Evolutionary conservation across 2,113 vertebrate genomes (phyloP), one percentile per base, ranked within the genome.

Genomic region (Melierax canorus): DNA sequence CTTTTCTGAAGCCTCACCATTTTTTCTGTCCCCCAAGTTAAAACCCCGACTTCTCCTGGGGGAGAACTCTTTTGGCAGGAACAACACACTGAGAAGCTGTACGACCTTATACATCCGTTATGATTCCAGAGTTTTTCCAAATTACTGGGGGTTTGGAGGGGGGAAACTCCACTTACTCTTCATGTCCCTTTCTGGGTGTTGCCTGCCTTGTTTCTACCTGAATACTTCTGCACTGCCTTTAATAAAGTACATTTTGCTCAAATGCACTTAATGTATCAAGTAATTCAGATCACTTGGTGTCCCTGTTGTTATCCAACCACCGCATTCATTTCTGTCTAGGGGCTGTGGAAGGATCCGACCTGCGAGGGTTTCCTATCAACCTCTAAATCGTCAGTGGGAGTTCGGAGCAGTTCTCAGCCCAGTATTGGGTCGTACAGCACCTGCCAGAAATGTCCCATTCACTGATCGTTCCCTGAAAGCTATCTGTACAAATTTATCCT

Each of bases 301-400:
- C 17, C 38, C 56, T 46, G 12, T 20, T 63, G 8, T 60, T 51
- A 68, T 6, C 45, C 83, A 43, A 50, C 5, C 21, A 48, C 9
- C 0, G 0, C 0, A 0, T 41, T 22, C 9, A 34, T 59, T 78
- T 83, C 39, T 91, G 16, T 20, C 43, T 62, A 18, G 2, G 18
- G 51, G 5, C 15, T 68, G 67, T 46, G 38, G 55, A 84, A 68
- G 22, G 55, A 85, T 12, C 16, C 3, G 22, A 38, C 6, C 22
- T 56, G 27, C 0, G 5, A 27, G 30, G 24, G 29, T 11, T 78
- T 60, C 38, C 48, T 27, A 53, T 24, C 46, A 88, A 62, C 13
- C 10, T 88, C 66, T 71, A 38, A 58, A 56, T 8, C 9, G 1
- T 3, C 77, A 30, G 17, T 53, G 39, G 21, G 51, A 55, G 36